A percentile compares a stretch with the other conserved stretches of the same genome.
Evolutionary conservation across 2,113 vertebrate species (phyloP).

Genomic region (Pachypanchax playfairii): DNA sequence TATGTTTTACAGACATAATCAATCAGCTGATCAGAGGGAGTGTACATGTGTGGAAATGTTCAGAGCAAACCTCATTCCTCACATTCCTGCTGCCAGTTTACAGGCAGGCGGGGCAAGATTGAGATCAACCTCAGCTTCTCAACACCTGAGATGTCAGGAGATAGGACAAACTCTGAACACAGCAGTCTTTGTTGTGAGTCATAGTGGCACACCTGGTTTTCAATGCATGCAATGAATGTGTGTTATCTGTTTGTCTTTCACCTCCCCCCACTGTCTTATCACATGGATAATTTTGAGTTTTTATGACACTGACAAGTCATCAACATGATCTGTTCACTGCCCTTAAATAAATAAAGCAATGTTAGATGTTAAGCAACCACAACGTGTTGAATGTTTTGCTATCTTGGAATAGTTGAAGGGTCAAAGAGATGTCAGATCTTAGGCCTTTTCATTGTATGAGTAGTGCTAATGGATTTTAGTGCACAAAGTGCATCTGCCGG

Average conservation of each 20-base stretch:
- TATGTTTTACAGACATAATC: too few relatives aligned
- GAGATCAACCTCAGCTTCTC: neutral
- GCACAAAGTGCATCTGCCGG: constrained; percentile 14
- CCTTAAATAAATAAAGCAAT: constrained; percentile 1
- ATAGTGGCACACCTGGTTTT: neutral
- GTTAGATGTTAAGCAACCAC: constrained; percentile 11
- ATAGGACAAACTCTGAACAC: neutral
- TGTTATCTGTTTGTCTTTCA: neutral
- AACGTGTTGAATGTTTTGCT: constrained; percentile 10
- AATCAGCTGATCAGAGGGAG: neutral
- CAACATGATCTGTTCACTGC: neutral
- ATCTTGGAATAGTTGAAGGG: neutral
- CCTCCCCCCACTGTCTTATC: neutral
- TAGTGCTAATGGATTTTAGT: constrained; percentile 22
- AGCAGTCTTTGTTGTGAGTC: neutral
- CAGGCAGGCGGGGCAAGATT: constrained; percentile 6
- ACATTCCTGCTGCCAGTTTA: constrained; percentile 9
- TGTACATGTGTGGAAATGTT: neutral
- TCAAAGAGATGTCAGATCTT: constrained; percentile 9
- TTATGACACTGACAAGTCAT: neutral
- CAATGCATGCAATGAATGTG: constrained; percentile 3
- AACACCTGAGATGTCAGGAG: neutral
- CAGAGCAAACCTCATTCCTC: constrained; percentile 18
- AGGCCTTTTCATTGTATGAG: constrained; percentile 23
- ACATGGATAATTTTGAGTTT: neutral